Evolutionary conservation across 92 coral and sea anemone species (phyloP).

Genomic region (Pocillopora meandrina): DNA sequence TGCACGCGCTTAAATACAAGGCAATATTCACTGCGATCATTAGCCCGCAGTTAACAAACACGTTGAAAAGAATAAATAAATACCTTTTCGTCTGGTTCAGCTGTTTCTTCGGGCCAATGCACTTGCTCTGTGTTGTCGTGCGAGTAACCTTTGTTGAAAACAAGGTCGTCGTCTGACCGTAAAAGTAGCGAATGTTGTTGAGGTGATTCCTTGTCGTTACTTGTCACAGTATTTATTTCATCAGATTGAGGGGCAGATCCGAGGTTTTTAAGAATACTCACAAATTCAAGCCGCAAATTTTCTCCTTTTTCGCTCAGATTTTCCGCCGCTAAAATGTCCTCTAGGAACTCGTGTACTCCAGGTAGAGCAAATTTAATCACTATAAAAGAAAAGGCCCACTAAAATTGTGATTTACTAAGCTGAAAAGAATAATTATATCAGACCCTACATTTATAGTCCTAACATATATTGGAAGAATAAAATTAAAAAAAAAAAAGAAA

Average conservation of each 20-base stretch:
- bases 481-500: neutral
- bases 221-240: constrained; percentile 16
- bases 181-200: constrained; percentile 14
- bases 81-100: constrained; percentile 29
- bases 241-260: constrained; percentile 19
- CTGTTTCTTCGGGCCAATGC: constrained; percentile 30
- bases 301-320: constrained; percentile 80
- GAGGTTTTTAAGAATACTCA: constrained; percentile 57
- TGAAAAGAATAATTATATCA: neutral
- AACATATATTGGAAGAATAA: neutral
- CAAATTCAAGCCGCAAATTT: constrained; percentile 62
- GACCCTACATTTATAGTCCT: constrained; percentile 18
- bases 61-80: constrained; percentile 3
- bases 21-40: neutral
- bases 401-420: constrained; percentile 16
- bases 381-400: constrained; percentile 40
- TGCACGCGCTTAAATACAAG: neutral
- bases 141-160: constrained; percentile 17
- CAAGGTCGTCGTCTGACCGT: constrained; percentile 38
- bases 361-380: constrained; percentile 82
- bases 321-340: constrained; percentile 71
- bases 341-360: constrained; percentile 75
- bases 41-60: neutral
- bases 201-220: constrained; percentile 8
- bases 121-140: constrained; percentile 11